Conservation (phyloP, 2,797 vertebrate genomes). For the Enteromius anoplus region DNA sequence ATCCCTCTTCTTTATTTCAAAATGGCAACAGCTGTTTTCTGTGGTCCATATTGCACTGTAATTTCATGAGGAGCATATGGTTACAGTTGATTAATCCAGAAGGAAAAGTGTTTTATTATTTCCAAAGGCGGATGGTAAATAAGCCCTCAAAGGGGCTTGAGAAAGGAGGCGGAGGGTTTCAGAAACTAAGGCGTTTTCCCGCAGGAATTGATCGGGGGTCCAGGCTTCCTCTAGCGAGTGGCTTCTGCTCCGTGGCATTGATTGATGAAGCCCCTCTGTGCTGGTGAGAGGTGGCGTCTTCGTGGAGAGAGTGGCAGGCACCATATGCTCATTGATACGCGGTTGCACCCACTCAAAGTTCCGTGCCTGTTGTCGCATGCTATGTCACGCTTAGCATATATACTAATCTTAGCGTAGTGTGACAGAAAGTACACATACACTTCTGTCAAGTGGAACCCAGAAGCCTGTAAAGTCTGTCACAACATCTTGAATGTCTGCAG, state of each 20-base stretch:
- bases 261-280: slow-evolving; percentile 35
- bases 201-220: slow-evolving; percentile 22
- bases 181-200: background rate
- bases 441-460: background rate
- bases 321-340: slow-evolving; percentile 34
- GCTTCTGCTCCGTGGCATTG: slow-evolving; percentile 40
- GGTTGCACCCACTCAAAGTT: slow-evolving; percentile 1
- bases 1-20: slow-evolving; percentile 67
- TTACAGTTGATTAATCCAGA: slow-evolving; percentile 80
- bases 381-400: background rate
- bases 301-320: slow-evolving; percentile 12
- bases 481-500: background rate
- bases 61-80: slow-evolving; percentile 79
- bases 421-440: background rate
- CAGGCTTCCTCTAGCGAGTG: slow-evolving; percentile 27
- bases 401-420: slow-evolving; percentile 3
- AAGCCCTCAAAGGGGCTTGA: slow-evolving; percentile 6
- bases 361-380: background rate
- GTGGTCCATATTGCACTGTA: slow-evolving; percentile 75
- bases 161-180: slow-evolving; percentile 8
- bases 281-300: slow-evolving; percentile 29
- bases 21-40: slow-evolving; percentile 80
- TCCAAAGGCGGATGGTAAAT: slow-evolving; percentile 25
- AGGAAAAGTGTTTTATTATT: slow-evolving; percentile 53
- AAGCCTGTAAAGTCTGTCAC: background rate